Base-by-base conservation (phyloP, 2,888 invertebrate species). In the Anorthoa munda region DNA sequence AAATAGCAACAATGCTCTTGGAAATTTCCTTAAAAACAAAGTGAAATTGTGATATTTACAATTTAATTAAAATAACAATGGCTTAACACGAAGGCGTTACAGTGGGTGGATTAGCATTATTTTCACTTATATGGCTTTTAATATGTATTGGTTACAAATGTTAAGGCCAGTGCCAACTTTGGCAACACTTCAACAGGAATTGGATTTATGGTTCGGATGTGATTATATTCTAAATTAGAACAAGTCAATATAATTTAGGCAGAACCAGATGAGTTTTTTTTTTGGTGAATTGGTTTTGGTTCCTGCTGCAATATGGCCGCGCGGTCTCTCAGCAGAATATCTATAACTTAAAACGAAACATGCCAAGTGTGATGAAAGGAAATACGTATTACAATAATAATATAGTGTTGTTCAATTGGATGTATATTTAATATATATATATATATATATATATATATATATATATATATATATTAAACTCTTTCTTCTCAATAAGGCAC, bases 141-240 rank as follows among this genome's bases (percentile, higher is more conserved):
- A 72, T 77, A 79, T 73, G 79, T 72, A 77, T 79, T 73, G 73
- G 79, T 79, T 79, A 73, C 79, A 65, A 79, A 72, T 66, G 65
- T 79, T 45, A 65, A 72, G 64, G 64, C 18, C 23, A 66, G 13
- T 23, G 65, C 48, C 53, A 31, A 65, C 58, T 79, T 65, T 72
- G 45, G 65, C 45, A 55, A 48, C 26, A 61, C 46, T 72, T 65
- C 58, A 55, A 79, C 50, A 46, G 56, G 15, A 61, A 63, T 50
- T 23, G 21, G 13, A 15, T 21, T 31, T n/a, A 66, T 23, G 11
- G 48, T 70, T 48, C 39, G 13, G 18, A 56, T 15, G 11, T 31
- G 17, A 21, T 48, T 48, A n/a, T 66, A 23, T 21, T 48, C 48
- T 48, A 59, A 59, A 59, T 21, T 59, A 59, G 31, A 59, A 5